These are phyloP conservation scores for Drosophila prostipennis DNA, from an alignment of 2,888 invertebrate species.

Conservation along the genomic window DNA sequence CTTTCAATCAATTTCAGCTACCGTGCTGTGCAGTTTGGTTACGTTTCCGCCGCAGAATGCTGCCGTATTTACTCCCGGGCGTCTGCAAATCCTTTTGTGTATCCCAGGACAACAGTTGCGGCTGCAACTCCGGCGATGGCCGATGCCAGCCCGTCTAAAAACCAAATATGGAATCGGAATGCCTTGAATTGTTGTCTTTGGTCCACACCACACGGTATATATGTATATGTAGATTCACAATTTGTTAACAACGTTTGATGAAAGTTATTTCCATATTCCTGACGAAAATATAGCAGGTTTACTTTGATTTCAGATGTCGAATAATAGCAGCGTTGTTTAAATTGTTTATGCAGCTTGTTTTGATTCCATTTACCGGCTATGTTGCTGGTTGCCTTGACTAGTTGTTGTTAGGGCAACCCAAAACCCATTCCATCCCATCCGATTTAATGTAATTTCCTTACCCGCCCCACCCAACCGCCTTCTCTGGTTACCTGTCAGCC, in stretches of 20 bases:
- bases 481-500: slow-evolving; percentile 65
- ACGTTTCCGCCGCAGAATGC: slow-evolving; percentile 42
- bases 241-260: slow-evolving; percentile 53
- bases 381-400: slow-evolving; percentile 58
- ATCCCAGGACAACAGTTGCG: slow-evolving; percentile 69
- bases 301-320: slow-evolving; percentile 58
- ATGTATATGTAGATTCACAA: slow-evolving; percentile 42
- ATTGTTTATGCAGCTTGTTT: slow-evolving; percentile 29
- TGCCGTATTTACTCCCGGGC: slow-evolving; percentile 47
- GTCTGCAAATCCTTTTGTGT: slow-evolving; percentile 73
- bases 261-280: slow-evolving; percentile 57
- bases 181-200: slow-evolving; percentile 53
- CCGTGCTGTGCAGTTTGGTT: slow-evolving; percentile 56
- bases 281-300: slow-evolving; percentile 39
- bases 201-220: slow-evolving; percentile 3
- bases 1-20: slow-evolving; percentile 71
- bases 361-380: slow-evolving; percentile 20
- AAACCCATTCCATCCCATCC: slow-evolving; percentile 34
- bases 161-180: slow-evolving; percentile 58
- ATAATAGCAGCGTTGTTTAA: slow-evolving; percentile 23
- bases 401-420: slow-evolving; percentile 56
- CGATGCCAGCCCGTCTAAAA: slow-evolving; percentile 39
- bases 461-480: background rate
- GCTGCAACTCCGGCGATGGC: slow-evolving; percentile 45
- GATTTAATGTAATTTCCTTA: slow-evolving; percentile 59